Conservation (phyloP, 2,888 invertebrate genomes). For the Dinocampus coccinellae region DNA sequence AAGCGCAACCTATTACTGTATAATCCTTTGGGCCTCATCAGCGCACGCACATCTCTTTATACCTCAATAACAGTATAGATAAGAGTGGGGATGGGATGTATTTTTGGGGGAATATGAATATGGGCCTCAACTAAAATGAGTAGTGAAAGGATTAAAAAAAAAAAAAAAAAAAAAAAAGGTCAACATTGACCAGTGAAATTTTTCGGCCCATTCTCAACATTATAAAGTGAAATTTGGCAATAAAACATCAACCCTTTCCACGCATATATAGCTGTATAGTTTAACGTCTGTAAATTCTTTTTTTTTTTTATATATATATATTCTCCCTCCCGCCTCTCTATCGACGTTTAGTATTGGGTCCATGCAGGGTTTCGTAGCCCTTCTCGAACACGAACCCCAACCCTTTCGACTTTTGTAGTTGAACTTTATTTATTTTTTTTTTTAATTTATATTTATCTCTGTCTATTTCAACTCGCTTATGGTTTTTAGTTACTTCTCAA, state of each 20-base stretch:
- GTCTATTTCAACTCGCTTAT: background rate
- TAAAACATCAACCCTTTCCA: conserved; percentile 50
- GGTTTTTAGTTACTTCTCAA: background rate
- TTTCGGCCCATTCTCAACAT: conserved; percentile 30
- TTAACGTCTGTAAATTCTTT: conserved; percentile 9
- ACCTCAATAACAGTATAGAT: background rate
- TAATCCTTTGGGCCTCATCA: background rate
- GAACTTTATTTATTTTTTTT: background rate
- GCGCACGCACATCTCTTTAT: background rate
- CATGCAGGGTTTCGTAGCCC: background rate
- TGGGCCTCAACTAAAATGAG: conserved; percentile 11
- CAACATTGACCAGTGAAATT: conserved; percentile 20
- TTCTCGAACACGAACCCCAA: background rate
- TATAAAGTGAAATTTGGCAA: conserved; percentile 54
- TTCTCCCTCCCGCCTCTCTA: background rate
- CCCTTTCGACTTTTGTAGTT: conserved; percentile 10
- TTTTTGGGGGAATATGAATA: background rate
- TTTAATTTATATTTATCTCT: background rate
- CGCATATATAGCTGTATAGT: conserved; percentile 32
- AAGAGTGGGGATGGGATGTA: background rate
- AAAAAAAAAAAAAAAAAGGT: conserved; percentile 17
- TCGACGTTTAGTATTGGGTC: conserved; percentile 6
- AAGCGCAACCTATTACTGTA: background rate
- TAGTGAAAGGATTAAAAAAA: background rate
- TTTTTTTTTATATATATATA: background rate